These are phyloP conservation scores for Leptura quadrifasciata DNA, from an alignment of 2,888 invertebrate species.

Conservation along the genomic window DNA sequence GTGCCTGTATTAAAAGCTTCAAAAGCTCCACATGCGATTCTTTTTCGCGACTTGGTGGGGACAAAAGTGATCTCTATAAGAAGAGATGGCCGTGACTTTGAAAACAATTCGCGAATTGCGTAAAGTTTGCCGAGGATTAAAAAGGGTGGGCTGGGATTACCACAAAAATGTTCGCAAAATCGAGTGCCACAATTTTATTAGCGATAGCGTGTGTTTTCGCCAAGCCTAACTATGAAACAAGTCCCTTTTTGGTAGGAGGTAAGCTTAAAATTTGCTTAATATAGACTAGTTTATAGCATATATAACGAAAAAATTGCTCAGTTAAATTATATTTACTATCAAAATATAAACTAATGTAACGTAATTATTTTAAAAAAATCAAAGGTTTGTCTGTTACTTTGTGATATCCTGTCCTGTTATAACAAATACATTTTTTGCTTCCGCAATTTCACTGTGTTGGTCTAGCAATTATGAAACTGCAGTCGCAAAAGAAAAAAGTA, in stretches of 20 bases:
- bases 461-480: no score
- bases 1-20: slow-evolving; percentile 10
- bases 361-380: no score
- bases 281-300: no score
- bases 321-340: no score
- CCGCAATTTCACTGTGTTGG: no score
- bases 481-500: no score
- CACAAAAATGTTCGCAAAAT: slow-evolving; percentile 25
- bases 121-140: slow-evolving; percentile 30
- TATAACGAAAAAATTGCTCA: no score
- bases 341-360: no score
- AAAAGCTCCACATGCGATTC: slow-evolving; percentile 32
- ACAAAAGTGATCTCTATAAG: slow-evolving; percentile 47
- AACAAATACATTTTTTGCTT: no score
- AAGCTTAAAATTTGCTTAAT: slow-evolving; percentile 12
- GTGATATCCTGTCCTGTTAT: no score
- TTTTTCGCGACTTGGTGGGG: slow-evolving; percentile 35
- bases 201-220: not conserved
- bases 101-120: slow-evolving; percentile 63
- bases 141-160: slow-evolving; percentile 28
- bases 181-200: slow-evolving; percentile 23
- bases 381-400: no score
- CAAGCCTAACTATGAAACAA: slow-evolving; percentile 38
- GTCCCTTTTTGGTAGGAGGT: slow-evolving; percentile 51
- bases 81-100: slow-evolving; percentile 64